phyloP scores from a whole-genome alignment of 2,888 invertebrate genomes.

The Drosophila emarginata region DNA sequence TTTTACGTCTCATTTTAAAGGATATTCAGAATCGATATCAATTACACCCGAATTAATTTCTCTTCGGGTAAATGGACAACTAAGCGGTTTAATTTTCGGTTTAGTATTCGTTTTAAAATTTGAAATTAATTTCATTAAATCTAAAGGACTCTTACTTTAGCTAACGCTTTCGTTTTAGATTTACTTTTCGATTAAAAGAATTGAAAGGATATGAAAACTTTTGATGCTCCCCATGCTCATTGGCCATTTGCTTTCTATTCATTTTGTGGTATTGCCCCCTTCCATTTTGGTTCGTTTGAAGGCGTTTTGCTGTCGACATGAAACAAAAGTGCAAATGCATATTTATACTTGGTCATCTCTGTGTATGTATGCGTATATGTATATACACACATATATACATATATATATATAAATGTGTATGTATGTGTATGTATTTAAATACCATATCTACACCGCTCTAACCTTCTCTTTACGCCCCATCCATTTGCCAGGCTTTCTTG shows the following conservation, averaged over 20 bases:
- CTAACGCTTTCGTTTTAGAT: too few species aligned
- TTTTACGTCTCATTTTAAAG: too few species aligned
- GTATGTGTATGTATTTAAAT: slow-evolving; percentile 29
- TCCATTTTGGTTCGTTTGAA: slow-evolving; percentile 28
- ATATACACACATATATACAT: too few species aligned
- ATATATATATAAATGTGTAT: neutral
- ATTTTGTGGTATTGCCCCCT: slow-evolving; percentile 15
- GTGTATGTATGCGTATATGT: neutral
- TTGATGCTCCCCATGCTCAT: neutral
- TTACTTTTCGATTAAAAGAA: too few species aligned
- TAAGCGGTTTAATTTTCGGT: too few species aligned
- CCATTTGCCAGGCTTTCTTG: neutral
- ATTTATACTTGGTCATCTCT: slow-evolving; percentile 33
- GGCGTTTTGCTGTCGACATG: slow-evolving; percentile 45
- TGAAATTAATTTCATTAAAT: too few species aligned
- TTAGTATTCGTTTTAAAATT: too few species aligned
- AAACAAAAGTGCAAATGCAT: slow-evolving; percentile 53
- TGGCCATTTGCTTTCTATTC: slow-evolving; percentile 15
- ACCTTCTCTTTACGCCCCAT: neutral
- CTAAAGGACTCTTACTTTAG: too few species aligned
- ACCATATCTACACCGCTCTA: neutral
- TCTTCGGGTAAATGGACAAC: too few species aligned
- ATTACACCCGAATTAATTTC: too few species aligned
- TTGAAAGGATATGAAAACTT: neutral
- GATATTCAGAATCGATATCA: too few species aligned